Conservation (phyloP, 2,113 vertebrate species). For the Phalacrocorax aristotelis region DNA sequence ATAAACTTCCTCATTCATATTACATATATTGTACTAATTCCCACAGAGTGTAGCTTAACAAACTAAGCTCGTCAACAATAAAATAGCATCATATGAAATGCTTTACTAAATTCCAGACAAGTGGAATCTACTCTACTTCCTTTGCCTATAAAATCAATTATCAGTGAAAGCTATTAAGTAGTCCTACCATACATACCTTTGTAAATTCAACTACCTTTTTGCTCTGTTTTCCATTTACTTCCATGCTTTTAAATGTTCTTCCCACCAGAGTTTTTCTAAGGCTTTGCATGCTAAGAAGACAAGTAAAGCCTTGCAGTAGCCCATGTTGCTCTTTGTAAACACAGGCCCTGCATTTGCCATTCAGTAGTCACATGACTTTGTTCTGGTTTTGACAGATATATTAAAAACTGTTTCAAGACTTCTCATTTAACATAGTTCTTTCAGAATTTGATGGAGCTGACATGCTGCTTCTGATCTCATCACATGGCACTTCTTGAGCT, state of each 20-base stretch:
- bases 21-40: neutral
- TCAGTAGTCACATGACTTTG: neutral
- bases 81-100: neutral
- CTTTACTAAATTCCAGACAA: neutral
- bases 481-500: neutral
- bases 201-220: neutral
- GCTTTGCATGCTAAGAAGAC: neutral
- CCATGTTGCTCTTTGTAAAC: neutral
- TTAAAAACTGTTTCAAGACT: neutral
- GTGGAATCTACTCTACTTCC: neutral
- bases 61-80: neutral
- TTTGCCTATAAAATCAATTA: neutral
- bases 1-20: neutral
- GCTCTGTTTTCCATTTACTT: neutral
- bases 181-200: neutral
- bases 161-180: neutral
- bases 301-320: neutral
- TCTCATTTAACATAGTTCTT: neutral
- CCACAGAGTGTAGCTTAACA: neutral
- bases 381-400: neutral
- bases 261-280: neutral
- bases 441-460: neutral
- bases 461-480: neutral
- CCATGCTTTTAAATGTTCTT: neutral
- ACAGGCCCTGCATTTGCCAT: neutral